A percentile compares a stretch with the other conserved stretches of the same genome.
Conservation (phyloP, 2,888 invertebrate species). For the Himalopsyche japonica region DNA sequence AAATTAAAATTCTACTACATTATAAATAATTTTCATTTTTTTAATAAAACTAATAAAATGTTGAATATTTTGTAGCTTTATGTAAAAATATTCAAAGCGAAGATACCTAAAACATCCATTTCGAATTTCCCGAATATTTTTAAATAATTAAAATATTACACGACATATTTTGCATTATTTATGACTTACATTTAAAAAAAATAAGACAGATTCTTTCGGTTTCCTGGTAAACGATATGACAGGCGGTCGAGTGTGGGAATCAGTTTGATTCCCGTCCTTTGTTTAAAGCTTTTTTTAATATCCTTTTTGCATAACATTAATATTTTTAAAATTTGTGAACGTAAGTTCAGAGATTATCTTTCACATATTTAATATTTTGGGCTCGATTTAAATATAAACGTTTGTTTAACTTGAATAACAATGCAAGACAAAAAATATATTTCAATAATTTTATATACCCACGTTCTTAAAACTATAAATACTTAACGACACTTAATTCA, state of each 20-base stretch:
- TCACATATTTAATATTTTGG: neutral
- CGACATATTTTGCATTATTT: neutral
- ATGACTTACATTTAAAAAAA: neutral
- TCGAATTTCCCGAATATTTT: neutral
- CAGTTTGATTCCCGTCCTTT: constrained; percentile 10
- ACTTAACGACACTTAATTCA: too few species aligned
- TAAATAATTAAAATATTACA: neutral
- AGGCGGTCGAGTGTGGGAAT: constrained; percentile 31
- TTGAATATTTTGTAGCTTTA: too few species aligned
- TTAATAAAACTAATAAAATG: too few species aligned
- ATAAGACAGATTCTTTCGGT: neutral
- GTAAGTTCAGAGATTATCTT: neutral
- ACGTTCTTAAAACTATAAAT: too few species aligned
- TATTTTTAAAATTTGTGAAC: constrained; percentile 7
- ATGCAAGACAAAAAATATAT: neutral
- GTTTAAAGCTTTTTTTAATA: constrained; percentile 2
- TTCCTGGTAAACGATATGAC: constrained; percentile 38
- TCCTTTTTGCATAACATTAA: constrained; percentile 10
- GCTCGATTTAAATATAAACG: neutral
- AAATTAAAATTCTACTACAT: too few species aligned
- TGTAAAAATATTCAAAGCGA: too few species aligned
- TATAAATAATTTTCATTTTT: too few species aligned
- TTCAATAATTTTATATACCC: too few species aligned
- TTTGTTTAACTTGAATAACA: neutral
- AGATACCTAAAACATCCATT: neutral